Evolutionary conservation across 2,888 invertebrate genomes (phyloP), one percentile per base, ranked within the genome.

Genomic region (Tetheella fluctuosa): DNA sequence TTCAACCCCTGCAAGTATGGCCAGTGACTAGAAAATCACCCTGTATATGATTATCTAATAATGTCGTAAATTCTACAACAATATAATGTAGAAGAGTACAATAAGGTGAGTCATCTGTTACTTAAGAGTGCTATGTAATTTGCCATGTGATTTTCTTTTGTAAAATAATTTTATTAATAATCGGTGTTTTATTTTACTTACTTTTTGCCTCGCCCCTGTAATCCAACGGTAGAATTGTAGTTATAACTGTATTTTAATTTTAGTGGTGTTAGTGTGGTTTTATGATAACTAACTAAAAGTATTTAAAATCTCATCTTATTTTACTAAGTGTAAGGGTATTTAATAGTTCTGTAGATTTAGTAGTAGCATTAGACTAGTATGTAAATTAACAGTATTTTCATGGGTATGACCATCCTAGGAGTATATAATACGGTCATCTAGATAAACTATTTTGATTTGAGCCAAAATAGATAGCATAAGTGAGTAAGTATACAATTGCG

Each of bases 181-280:
- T 57, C 13, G 57, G 65, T 69, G 69, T 65, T 64, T 66, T 63
- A 67, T 70, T 71, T 69, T 68, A 48, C 42, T 42, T 42, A 20
- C 48, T 65, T 65, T 67, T 63, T 39, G 39, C 39, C 39, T 39
- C 39, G 62, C 64, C 67, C 68, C 68, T 62, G 34, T 17, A n/a
- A 61, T 64, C 62, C 69, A 65, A 60, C 66, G 64, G 30, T 2
- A 34, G 2, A 73, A 73, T 65, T 71, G 63, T 70, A 62, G 15
- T 10, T 39, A 1, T n/a, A n/a, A 10, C 6, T n/a, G n/a, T n/a
- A 39, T 6, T 39, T 34, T 34, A 15, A 37, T 10, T n/a, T n/a
- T 34, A 13, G 13, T n/a, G 39, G 39, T 39, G 39, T 39, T 4
- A 39, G 39, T 39, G 39, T 39, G 39, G n/a, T 39, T 39, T 39